Evolutionary conservation across 37 sponge, comb jelly and placozoan genomes (phyloP), one percentile per base, ranked within the genome.

Genomic region (Aplysina aerophoba): DNA sequence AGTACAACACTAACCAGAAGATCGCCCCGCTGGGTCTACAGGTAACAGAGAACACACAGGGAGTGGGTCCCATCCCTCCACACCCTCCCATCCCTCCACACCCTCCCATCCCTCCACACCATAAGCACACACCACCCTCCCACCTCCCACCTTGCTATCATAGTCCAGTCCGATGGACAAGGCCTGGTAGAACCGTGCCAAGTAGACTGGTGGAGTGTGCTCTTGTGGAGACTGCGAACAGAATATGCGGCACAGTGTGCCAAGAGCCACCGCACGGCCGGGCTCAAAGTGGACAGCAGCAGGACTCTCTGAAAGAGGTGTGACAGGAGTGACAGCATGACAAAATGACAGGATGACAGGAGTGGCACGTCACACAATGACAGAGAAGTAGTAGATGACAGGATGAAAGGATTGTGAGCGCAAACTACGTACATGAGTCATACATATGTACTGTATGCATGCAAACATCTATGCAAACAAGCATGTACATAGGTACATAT

Each of bases 211-310:
- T 13, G 72, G 81, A 36, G 88, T 85, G 0, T 79, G 58, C 64
- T 89, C 88, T 2, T 88, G 88, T 72, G 92, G 94, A 0, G 73
- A 82, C 78, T 88, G 90, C 19, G 84, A 69, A 40, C 90, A 88
- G 84, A 96, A 96, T 39, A 96, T 88, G 19, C 84, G 37, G 62
- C 97, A 96, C 66, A 96, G 89, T 13, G 90, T 86, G 39, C 92
- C 90, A 64, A 93, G 80, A 6, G 97, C 97, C 57, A 94, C 94
- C 11, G 97, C 92, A 38, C 94, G 82, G 12, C 97, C 97, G 0
- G 85, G 87, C 63, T 96, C 97, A 73, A 89, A 89, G 15, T 75
- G 78, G 11, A 41, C 40, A 75, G 78, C 78, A 19, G 24, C 0
- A 44, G 78, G 78, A 36, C 73, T 86, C 55, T 86, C 86, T 55